phyloP scores from a whole-genome alignment of 2,113 vertebrate species.

The Anoura caudifer region DNA sequence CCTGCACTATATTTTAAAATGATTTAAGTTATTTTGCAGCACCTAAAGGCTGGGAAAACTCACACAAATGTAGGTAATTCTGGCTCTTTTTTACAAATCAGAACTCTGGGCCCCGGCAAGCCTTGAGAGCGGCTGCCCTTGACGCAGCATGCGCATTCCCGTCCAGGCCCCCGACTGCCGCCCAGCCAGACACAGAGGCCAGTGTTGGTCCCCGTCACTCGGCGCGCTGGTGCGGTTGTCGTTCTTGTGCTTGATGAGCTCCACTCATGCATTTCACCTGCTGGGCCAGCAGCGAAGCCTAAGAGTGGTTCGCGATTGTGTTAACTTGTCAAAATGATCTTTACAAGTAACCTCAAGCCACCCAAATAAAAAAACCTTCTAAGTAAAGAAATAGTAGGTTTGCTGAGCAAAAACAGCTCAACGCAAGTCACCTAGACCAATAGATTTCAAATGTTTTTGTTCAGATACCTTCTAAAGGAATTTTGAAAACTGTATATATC shows the following conservation, averaged over 20 bases:
- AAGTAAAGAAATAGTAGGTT: background rate
- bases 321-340: background rate
- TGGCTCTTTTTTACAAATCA: background rate
- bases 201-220: background rate
- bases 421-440: background rate
- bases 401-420: background rate
- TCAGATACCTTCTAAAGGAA: background rate
- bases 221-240: accelerated
- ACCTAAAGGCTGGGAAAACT: background rate
- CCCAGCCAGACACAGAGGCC: background rate
- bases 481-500: background rate
- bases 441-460: background rate
- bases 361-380: background rate
- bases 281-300: background rate
- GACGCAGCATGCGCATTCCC: accelerated
- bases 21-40: background rate
- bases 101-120: no score
- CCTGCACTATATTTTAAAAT: background rate
- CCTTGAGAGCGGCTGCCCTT: background rate
- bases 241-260: background rate
- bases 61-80: background rate
- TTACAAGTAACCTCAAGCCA: background rate
- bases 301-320: background rate
- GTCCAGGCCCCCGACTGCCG: no score
- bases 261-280: background rate